A percentile compares a stretch with the other conserved stretches of the same genome.
Evolutionary conservation across 1,140 invertebrate species (phyloP).

Genomic region (Radopholus similis): DNA sequence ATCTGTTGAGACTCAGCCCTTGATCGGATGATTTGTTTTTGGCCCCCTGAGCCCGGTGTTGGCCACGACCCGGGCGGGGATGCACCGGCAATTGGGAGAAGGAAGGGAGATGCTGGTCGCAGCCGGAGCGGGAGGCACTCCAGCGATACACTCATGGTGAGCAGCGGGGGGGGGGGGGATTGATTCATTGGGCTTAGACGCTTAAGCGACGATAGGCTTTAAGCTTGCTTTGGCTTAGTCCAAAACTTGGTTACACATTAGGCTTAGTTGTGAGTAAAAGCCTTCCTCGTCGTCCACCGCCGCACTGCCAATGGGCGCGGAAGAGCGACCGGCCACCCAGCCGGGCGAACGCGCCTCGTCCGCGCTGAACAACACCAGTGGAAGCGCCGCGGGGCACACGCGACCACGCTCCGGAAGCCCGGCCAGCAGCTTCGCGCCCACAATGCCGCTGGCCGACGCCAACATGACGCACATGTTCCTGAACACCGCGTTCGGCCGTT

Average conservation of each 20-base stretch:
- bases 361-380: slow-evolving; percentile 6
- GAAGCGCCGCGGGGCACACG: background rate
- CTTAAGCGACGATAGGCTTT: no score
- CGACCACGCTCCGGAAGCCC: slow-evolving; percentile 12
- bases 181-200: no score
- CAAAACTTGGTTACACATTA: background rate
- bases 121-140: slow-evolving; percentile 23
- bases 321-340: slow-evolving; percentile 4
- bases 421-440: background rate
- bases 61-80: no score
- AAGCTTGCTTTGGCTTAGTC: background rate
- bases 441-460: slow-evolving; percentile 10
- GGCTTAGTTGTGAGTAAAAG: background rate
- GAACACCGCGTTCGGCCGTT: slow-evolving; percentile 9
- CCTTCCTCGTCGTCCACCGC: slow-evolving; percentile 23
- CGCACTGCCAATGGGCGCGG: background rate
- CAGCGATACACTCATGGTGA: slow-evolving; percentile 26
- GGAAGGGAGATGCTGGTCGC: no score
- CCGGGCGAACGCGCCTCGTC: slow-evolving; percentile 13
- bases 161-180: background rate
- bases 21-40: no score
- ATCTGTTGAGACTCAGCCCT: no score
- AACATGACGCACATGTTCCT: slow-evolving; percentile 11
- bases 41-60: no score
- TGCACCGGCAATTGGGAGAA: no score